These are phyloP conservation scores for Nasonovia ribisnigri DNA, from an alignment of 2,888 invertebrate species.

Conservation along the genomic window DNA sequence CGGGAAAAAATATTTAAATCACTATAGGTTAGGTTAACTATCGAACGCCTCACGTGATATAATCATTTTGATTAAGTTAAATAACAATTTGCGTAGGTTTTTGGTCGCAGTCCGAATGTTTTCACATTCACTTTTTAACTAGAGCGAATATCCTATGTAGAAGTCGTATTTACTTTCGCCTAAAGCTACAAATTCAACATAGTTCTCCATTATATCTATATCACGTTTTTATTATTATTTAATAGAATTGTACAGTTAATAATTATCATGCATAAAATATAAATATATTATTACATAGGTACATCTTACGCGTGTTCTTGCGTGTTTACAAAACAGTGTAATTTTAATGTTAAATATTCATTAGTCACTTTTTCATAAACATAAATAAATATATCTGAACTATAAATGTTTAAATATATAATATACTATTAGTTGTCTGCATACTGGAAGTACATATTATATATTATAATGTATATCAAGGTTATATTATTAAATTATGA, in stretches of 20 bases:
- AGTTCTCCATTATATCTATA: not conserved
- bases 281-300: not conserved
- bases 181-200: constrained; percentile 12
- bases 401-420: not conserved
- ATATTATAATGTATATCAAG: not conserved
- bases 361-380: not conserved
- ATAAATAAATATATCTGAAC: not conserved
- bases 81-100: constrained; percentile 51
- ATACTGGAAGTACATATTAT: not conserved
- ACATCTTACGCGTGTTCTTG: not conserved
- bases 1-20: not conserved
- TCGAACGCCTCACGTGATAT: not conserved
- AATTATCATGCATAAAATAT: not conserved
- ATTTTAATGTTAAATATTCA: not conserved
- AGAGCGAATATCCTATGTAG: constrained; percentile 53
- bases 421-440: not conserved
- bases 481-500: not conserved
- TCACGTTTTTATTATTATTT: not conserved
- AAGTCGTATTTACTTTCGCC: constrained; percentile 53
- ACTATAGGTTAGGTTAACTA: not conserved
- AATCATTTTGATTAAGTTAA: constrained; percentile 23
- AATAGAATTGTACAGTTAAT: not conserved
- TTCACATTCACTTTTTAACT: constrained; percentile 62
- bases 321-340: not conserved
- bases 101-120: constrained; percentile 8